Base-by-base conservation (phyloP, 1,140 invertebrate species). In the Probaryconus sp. region DNA sequence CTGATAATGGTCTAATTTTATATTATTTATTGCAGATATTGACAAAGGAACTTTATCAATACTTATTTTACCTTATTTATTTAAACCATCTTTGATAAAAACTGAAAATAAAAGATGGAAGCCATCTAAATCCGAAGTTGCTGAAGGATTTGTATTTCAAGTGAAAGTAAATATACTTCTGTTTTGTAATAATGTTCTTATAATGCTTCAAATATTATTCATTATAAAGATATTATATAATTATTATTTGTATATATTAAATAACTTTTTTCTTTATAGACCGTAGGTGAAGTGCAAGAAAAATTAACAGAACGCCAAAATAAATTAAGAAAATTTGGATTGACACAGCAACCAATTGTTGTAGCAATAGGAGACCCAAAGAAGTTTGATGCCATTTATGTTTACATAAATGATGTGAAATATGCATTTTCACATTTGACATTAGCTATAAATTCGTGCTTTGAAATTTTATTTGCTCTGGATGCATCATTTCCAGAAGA, bases 401-500 rank as follows among this genome's bases (percentile, higher is more conserved):
- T 50, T 1, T 17, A 35, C 1, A 50, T 50, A 2, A 14, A 50
- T n/a, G 5, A 11, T 13, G 31, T 7, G 11, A 50, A 50, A 35
- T 50, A 50, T 5, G 17, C 10, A 20, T 7, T 17, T 10, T 4
- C 7, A 5, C 10, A 50, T 21, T 10, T 50, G 10, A 9, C 35
- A 1, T 1, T 5, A 2, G 47, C 16, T 5, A 30, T 50, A 1
- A 35, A 50, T 21, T 35, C 13, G n/a, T 50, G 47, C 11, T 50
- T 50, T 13, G 20, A 50, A 35, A 11, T 28, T 35, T 50, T 50
- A 21, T 50, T 31, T 13, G 47, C 30, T 20, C 35, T 50, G 31
- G 9, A 50, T 21, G 47, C 47, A 3, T 28, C 33, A 21, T 35
- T 35, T 9, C 47, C 47, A 3, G 14, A 10, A 2, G 47, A 50